Evolutionary conservation across 2,888 invertebrate species (phyloP), one percentile per base, ranked within the genome.

Genomic region (Drosophila cracens): DNA sequence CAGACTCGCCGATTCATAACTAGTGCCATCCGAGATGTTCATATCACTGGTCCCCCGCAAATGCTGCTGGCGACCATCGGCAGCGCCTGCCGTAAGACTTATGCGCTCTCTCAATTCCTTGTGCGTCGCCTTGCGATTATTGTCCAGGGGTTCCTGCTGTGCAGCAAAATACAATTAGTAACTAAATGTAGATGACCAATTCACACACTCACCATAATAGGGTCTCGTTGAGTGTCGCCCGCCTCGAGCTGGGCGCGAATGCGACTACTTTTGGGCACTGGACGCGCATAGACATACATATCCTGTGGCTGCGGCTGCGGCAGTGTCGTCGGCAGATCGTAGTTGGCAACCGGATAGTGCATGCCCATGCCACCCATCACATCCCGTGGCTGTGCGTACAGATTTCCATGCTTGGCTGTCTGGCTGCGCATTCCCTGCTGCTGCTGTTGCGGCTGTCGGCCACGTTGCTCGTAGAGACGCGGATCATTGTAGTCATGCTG

Each of bases 31-130:
- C 4, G 90, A 87, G 25, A 83, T 70, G 36, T 73, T 78, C 27
- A 82, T 70, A 70, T 89, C 92, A 57, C 80, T 82, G n/a, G n/a
- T 27, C 43, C 87, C 88, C 21, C 71, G 64, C n/a, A 59, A 58
- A 38, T 58, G 76, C 64, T 46, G 46, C 46, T 58, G 80, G 29
- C 70, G 80, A 11, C 70, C 72, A 59, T 78, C 79, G 2, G 58
- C 54, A 3, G 67, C 62, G 5, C 74, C 72, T 13, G 89, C 81
- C 7, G 70, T 74, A 10, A 75, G 74, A 59, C 77, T 74, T 27
- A 71, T 71, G 53, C 81, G 87, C 54, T 91, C 91, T 58, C 80
- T 91, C 87, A 91, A 91, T 91, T 91, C 91, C 87, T 82, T 83
- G 67, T 80, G 88, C 82, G 72, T 81, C 61, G 64, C 27, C 74